Conservation (phyloP, 1,140 invertebrate genomes). For the Melitaea cinxia region DNA sequence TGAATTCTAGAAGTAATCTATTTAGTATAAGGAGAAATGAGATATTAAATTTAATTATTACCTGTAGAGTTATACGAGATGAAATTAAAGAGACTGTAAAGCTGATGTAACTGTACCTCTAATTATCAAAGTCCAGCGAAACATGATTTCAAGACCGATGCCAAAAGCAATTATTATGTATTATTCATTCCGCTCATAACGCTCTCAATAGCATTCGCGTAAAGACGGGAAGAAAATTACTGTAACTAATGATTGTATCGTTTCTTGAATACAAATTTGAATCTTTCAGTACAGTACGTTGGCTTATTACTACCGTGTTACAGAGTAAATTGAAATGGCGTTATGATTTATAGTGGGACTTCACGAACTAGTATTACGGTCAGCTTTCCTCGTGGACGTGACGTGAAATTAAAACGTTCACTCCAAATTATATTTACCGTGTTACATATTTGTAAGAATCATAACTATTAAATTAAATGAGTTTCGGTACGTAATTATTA, state of each 20-base stretch:
- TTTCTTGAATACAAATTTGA: constrained; percentile 75
- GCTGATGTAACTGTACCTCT: constrained; percentile 35
- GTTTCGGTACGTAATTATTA: too few relatives aligned
- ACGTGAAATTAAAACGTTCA: constrained; percentile 57
- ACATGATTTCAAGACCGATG: constrained; percentile 28
- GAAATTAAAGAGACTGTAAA: constrained; percentile 44
- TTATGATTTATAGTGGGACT: constrained; percentile 75
- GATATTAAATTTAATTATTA: constrained; percentile 13
- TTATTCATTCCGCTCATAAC: constrained; percentile 62
- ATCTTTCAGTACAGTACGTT: constrained; percentile 63
- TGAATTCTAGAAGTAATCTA: not conserved
- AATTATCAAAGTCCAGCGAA: constrained; percentile 46
- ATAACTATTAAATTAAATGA: not conserved
- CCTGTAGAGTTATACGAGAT: constrained; percentile 13
- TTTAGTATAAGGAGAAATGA: not conserved
- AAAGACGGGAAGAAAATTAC: constrained; percentile 71
- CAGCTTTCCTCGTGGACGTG: constrained; percentile 66
- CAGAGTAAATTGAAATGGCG: constrained; percentile 74
- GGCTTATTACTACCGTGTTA: constrained; percentile 66
- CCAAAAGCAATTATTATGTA: constrained; percentile 62
- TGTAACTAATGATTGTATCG: constrained; percentile 76
- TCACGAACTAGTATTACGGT: constrained; percentile 68
- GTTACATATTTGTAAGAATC: constrained; percentile 11
- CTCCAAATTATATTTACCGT: constrained; percentile 38
- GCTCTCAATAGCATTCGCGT: constrained; percentile 58